phyloP scores from a whole-genome alignment of 2,113 vertebrate species.

The Chamaetylas fuelleborni region DNA sequence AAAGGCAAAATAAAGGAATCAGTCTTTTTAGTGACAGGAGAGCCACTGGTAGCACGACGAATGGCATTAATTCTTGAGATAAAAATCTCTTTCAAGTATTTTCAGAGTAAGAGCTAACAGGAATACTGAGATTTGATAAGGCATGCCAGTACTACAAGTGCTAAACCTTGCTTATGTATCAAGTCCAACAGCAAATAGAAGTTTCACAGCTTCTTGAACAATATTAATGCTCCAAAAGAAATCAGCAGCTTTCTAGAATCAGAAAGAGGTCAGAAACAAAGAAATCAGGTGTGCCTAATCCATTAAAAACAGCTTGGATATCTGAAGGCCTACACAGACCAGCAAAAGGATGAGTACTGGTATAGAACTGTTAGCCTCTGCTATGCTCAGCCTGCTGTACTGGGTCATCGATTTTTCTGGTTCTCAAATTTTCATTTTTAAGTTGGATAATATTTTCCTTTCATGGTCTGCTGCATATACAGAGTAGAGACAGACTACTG shows the following conservation, averaged over 20 bases:
- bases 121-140: not conserved
- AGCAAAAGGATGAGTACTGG: not conserved
- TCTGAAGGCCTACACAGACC: not conserved
- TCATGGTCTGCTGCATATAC: not conserved
- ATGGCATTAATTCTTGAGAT: not conserved
- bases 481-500: not conserved
- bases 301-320: not conserved
- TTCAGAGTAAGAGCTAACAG: not conserved
- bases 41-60: not conserved
- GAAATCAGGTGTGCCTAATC: not conserved
- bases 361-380: not conserved
- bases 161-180: not conserved
- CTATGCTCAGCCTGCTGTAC: rapidly evolving
- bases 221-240: not conserved
- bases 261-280: not conserved
- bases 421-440: not conserved
- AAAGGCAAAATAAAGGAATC: not conserved
- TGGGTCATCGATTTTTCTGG: not conserved
- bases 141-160: not conserved
- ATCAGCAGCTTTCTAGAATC: not conserved
- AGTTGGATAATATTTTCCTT: not conserved
- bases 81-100: not conserved
- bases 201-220: not conserved
- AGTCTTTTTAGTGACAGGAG: not conserved
- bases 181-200: not conserved